Conservation (phyloP, 2,113 vertebrate species). For the Nesospiza acunhae region DNA sequence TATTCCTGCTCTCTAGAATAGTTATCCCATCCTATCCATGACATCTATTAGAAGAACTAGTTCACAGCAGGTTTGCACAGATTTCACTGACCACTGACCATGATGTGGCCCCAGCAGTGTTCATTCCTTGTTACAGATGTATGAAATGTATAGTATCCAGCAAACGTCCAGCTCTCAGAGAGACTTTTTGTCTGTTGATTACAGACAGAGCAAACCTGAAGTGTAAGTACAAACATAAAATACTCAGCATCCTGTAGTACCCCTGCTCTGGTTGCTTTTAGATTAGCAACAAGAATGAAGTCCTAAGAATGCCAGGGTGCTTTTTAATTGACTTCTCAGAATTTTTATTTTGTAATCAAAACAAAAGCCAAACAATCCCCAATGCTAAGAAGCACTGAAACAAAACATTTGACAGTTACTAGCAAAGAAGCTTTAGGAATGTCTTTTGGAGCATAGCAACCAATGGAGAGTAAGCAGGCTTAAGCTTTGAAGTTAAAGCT, state of each 20-base stretch:
- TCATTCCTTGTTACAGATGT: background rate
- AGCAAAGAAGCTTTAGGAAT: constrained; percentile 15
- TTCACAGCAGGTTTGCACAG: background rate
- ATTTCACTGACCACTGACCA: background rate
- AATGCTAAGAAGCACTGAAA: background rate
- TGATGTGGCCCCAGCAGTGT: background rate
- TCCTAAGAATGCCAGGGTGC: background rate
- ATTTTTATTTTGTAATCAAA: background rate
- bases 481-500: constrained; percentile 53
- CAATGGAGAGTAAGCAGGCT: background rate
- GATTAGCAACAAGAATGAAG: background rate
- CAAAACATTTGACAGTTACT: constrained; percentile 27
- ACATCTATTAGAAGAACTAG: background rate
- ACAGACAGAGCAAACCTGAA: background rate
- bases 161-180: background rate
- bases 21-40: background rate
- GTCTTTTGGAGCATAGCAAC: constrained; percentile 37
- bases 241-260: background rate
- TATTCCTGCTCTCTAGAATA: background rate
- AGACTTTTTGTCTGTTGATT: background rate
- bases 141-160: background rate
- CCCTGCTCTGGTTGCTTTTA: background rate
- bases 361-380: background rate
- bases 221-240: background rate
- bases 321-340: constrained; percentile 45